Percentiles rank a stretch among this genome's conserved stretches.
phyloP scores from a whole-genome alignment of 2,113 vertebrate species.

The Heterochromis multidens region DNA sequence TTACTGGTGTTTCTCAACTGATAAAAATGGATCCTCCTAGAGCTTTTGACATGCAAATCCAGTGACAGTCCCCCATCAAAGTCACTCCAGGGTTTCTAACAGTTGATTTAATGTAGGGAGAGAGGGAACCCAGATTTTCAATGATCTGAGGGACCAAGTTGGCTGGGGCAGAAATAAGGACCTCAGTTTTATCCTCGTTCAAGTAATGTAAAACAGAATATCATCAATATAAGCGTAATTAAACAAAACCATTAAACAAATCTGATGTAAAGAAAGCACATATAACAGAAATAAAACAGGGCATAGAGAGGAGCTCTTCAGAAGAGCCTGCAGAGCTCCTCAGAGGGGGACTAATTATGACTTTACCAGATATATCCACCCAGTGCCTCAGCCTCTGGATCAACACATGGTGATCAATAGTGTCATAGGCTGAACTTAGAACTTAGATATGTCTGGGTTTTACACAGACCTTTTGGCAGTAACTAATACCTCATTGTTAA shows the following conservation, averaged over 20 bases:
- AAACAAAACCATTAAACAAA: not conserved
- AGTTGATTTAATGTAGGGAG: not conserved
- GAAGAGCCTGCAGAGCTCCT: too few relatives aligned
- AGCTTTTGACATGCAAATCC: not conserved
- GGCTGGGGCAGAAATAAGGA: not conserved
- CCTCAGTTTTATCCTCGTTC: too few relatives aligned
- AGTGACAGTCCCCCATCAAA: not conserved
- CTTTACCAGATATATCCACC: not conserved
- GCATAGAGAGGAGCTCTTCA: not conserved
- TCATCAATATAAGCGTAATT: not conserved
- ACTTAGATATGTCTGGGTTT: too few relatives aligned
- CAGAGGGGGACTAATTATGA: not conserved
- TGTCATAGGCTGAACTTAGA: not conserved
- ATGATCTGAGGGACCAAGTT: not conserved
- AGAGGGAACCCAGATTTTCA: not conserved
- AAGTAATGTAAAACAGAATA: not conserved
- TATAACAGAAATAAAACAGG: not conserved
- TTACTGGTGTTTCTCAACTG: not conserved
- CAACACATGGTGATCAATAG: not conserved
- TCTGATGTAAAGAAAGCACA: not conserved
- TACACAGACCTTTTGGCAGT: not conserved
- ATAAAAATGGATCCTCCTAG: not conserved
- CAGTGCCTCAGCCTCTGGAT: not conserved
- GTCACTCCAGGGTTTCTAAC: too few relatives aligned
- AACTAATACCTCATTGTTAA: not conserved